Base-by-base conservation (phyloP, 2,113 vertebrate genomes). In the Triplophysa tibetana region DNA sequence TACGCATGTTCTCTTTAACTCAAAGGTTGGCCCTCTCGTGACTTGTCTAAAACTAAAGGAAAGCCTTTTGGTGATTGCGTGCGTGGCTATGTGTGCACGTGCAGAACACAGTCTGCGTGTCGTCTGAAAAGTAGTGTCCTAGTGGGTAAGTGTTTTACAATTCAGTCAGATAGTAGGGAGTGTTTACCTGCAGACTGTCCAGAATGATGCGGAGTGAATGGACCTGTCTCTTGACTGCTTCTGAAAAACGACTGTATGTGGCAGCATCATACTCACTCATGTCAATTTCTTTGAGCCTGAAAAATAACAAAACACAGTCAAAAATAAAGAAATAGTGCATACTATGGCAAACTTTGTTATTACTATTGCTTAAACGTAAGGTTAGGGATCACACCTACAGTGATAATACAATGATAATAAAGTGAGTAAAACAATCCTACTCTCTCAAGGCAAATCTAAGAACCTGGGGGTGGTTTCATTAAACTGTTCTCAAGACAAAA, bases 261-360 rank as follows among this genome's bases (percentile, higher is more conserved):
- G 92, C 58, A 0, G 95, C 97, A 17, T 99, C 97, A 8, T 97
- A 98, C 77, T 98, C 95, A 62, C 95, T 99, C 98, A 98, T 99
- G 12, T 94, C 86, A 75, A 99, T 99, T 90, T 98, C 96, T 83
- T 94, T 97, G 79, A 99, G 75, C 78, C 96, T 98, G 88, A 24
- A 19, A 24, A 63, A 52, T 17, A 70, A 5, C 17, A 19, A 21
- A 70, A 21, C 48, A n/a, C 41, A 4, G 38, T 4, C 2, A 63
- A 12, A 19, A 61, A 23, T 50, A 66, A 56, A 65, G 48, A 70
- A 12, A 77, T 0, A 41, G 26, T 38, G 26, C 50, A 21, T 58
- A 16, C 8, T 21, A 58, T n/a, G 19, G 54, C 54, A 58, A 58
- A 21, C 6, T 38, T 38, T 50, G 3, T 13, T 26, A 56, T 33